These are phyloP conservation scores for Heliconius hewitsoni DNA, from an alignment of 1,140 invertebrate species.

Conservation along the genomic window DNA sequence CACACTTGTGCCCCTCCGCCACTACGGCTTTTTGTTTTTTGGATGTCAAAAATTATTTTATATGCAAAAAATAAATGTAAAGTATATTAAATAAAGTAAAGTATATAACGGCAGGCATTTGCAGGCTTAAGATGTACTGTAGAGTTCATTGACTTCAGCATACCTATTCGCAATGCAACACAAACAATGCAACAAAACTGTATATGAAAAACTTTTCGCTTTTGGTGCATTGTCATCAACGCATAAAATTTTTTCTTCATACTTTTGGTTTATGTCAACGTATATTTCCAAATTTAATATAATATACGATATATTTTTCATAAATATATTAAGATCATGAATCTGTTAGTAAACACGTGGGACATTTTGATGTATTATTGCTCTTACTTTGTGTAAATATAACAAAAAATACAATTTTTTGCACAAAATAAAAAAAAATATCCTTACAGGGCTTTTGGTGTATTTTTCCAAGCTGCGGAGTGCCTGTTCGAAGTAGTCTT, in stretches of 20 bases:
- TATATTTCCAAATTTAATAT: no score
- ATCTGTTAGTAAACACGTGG: background rate
- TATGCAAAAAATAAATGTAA: background rate
- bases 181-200: background rate
- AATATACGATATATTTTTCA: background rate
- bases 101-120: no score
- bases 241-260: background rate
- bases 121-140: no score
- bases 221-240: constrained; percentile 24
- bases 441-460: constrained; percentile 84
- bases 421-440: background rate
- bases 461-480: constrained; percentile 89
- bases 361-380: background rate
- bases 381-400: background rate
- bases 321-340: background rate
- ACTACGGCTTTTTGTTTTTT: no score
- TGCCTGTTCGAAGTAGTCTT: constrained; percentile 90
- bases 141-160: constrained; percentile 15
- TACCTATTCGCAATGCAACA: background rate
- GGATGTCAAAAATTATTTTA: no score
- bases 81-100: background rate
- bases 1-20: no score
- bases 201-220: constrained; percentile 1
- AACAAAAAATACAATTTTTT: background rate
- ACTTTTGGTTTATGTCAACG: background rate